These are phyloP conservation scores for Erythrolamprus reginae DNA, from an alignment of 2,113 vertebrate genomes.

Conservation along the genomic window DNA sequence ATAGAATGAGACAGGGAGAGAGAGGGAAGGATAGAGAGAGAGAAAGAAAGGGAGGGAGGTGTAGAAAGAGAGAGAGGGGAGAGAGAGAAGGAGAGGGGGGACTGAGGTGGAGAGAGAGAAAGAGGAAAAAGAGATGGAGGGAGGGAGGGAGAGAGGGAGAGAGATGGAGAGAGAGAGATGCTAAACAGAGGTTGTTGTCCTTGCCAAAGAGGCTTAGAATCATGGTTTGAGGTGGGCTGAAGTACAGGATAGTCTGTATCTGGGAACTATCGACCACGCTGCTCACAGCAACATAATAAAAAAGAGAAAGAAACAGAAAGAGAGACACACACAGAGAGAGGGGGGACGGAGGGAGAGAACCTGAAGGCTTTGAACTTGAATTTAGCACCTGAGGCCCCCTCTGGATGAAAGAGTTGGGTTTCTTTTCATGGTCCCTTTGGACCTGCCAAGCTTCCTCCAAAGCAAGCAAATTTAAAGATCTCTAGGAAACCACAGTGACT, in stretches of 20 bases:
- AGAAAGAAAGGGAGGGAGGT: too few relatives aligned
- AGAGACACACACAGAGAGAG: too few relatives aligned
- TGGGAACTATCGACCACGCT: neutral
- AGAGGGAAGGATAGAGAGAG: too few relatives aligned
- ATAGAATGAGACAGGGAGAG: too few relatives aligned
- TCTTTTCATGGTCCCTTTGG: neutral
- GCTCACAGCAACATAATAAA: neutral
- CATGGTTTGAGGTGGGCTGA: neutral
- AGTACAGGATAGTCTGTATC: neutral
- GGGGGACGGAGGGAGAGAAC: neutral
- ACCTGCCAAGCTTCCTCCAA: neutral
- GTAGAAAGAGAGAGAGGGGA: too few relatives aligned
- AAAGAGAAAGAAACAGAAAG: too few relatives aligned
- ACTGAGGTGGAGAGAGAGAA: too few relatives aligned
- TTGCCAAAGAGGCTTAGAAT: too few relatives aligned
- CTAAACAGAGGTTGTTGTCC: neutral
- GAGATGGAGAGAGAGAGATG: too few relatives aligned
- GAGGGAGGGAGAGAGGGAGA: too few relatives aligned
- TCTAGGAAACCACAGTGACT: neutral
- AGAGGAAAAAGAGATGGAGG: too few relatives aligned
- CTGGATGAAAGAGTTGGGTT: accelerated
- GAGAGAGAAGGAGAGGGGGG: accelerated
- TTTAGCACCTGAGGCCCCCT: neutral
- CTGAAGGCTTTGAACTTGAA: neutral
- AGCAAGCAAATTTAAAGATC: neutral